These are phyloP conservation scores for Platysteira castanea DNA, from an alignment of 2,113 vertebrate genomes.

Conservation along the genomic window DNA sequence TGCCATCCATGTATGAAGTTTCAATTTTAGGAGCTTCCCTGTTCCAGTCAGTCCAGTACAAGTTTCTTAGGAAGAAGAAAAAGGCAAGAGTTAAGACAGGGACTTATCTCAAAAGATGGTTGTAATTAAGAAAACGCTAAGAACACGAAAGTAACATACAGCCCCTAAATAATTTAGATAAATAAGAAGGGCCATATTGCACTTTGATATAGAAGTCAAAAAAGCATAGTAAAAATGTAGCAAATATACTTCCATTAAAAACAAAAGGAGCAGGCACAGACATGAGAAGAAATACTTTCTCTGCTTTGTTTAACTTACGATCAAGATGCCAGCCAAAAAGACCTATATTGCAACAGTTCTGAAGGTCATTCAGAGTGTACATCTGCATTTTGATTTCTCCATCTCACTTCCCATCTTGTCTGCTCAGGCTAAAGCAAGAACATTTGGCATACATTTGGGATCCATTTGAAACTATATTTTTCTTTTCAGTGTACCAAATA, in stretches of 20 bases:
- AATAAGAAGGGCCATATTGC: neutral
- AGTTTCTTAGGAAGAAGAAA: conserved; percentile 70
- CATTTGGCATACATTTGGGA: neutral
- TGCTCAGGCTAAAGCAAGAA: neutral
- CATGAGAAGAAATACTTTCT: neutral
- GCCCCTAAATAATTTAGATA: neutral
- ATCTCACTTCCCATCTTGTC: neutral
- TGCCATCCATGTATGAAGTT: conserved; percentile 90
- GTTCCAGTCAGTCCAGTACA: conserved; percentile 96
- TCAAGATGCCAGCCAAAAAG: neutral
- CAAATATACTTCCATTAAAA: neutral
- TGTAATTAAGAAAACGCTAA: neutral
- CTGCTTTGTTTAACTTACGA: neutral
- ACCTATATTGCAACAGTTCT: neutral
- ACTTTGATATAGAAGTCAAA: neutral
- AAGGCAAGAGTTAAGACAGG: neutral
- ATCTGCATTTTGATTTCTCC: neutral
- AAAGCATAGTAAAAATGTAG: neutral
- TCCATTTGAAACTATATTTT: neutral
- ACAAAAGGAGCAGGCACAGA: neutral
- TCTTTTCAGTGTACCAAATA: neutral
- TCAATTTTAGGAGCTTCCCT: conserved; percentile 92
- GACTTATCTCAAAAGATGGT: neutral
- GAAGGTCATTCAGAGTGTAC: neutral
- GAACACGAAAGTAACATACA: neutral